Conservation (phyloP, 2,888 invertebrate genomes). For the Pterostichus madidus region DNA sequence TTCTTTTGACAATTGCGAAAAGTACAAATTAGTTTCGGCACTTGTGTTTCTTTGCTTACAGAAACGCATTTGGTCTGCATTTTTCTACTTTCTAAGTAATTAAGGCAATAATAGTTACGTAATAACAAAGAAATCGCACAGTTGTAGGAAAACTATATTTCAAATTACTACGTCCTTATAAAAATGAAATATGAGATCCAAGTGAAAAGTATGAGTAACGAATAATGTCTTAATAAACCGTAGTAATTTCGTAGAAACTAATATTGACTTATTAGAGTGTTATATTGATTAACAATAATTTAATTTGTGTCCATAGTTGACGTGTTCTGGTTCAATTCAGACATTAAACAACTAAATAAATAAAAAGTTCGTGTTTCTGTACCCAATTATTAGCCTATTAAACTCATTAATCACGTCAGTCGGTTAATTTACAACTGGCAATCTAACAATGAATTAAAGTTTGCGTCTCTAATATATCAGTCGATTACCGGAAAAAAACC, state of each 20-base stretch:
- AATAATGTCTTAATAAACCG: slow-evolving; percentile 5
- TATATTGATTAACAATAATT: slow-evolving; percentile 55
- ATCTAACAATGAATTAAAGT: slow-evolving; percentile 62
- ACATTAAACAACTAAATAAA: slow-evolving; percentile 61
- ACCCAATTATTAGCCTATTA: slow-evolving; percentile 60
- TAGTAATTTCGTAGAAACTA: background rate
- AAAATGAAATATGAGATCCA: no score
- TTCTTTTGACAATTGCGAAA: no score
- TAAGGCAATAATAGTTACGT: no score
- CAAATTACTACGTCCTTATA: no score
- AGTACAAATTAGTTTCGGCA: no score
- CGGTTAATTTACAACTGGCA: slow-evolving; percentile 60
- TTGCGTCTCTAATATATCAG: slow-evolving; percentile 53
- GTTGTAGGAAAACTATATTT: no score
- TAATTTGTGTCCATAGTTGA: slow-evolving; percentile 32
- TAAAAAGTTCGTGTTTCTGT: slow-evolving; percentile 62
- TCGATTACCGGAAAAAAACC: slow-evolving; percentile 53
- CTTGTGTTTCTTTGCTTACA: no score
- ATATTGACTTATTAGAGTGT: slow-evolving; percentile 39
- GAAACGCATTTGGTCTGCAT: no score
- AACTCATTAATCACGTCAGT: slow-evolving; percentile 63
- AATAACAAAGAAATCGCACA: no score
- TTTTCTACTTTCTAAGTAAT: no score
- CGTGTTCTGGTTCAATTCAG: slow-evolving; percentile 57
- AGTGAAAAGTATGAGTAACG: no score